Base-by-base conservation (phyloP, 2,888 invertebrate genomes). In the Epistrophella euchroma region DNA sequence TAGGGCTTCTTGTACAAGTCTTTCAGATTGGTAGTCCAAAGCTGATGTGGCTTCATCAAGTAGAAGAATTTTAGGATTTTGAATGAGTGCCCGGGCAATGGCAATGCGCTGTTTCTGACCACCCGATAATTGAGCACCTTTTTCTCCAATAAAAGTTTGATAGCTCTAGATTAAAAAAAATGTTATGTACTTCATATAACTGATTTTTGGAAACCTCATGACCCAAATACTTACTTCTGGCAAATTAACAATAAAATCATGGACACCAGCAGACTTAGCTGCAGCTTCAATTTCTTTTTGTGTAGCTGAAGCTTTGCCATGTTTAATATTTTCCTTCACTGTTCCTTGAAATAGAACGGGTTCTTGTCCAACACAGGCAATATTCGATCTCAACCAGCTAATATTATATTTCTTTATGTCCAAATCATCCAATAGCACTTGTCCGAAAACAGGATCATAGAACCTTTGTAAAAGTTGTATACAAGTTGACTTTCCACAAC, bases 291-390 rank as follows among this genome's bases (percentile, higher is more conserved):
- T 94, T 90, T 96, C 96, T 80, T 94, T 94, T 79, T 95, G 94
- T 0, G 94, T 95, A 85, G 95, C 95, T 62, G 93, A 92, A 13
- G 95, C 94, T 89, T 95, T 95, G 81, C 98, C 98, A 93, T 97
- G 96, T 78, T 96, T 92, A 60, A 95, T 95, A 90, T 95, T 95
- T 87, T 95, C 94, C 0, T 91, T 90, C 82, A 98, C 97, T 25
- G 95, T 95, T 5, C 96, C 95, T 89, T 96, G 95, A 91, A 98
- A 98, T 9, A 98, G 93, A 5, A 97, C 96, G 0, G 97, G 98
- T 88, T 98, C 98, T 91, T 98, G 98, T 0, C 97, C 96, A 15
- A 98, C 98, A 6, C 97, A 94, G 0, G 97, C 97, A 84, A 98
- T 96, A 90, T 97, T 96, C 37, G 94, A 94, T 71, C 98, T 93